Conservation (phyloP, 2,888 invertebrate genomes). For the Apoda limacodes region DNA sequence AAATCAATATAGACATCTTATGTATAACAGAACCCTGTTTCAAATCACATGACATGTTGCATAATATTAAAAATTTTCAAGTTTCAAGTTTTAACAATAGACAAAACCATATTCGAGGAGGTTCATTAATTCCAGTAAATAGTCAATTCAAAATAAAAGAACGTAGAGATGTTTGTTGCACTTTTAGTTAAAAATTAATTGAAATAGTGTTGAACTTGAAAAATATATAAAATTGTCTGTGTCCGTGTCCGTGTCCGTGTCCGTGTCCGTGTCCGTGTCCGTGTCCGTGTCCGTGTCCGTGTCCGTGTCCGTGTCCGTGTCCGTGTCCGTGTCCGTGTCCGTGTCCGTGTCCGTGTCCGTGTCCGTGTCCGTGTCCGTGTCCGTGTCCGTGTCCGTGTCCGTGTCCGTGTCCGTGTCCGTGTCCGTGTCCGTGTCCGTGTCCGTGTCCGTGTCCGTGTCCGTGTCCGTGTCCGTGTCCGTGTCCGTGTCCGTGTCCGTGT, state of each 20-base stretch:
- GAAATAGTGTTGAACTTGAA: too few relatives aligned
- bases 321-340: constrained; percentile 10
- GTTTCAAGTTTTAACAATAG: too few relatives aligned
- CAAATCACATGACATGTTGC: too few relatives aligned
- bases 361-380: constrained; percentile 11
- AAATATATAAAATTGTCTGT: not conserved
- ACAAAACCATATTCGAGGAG: too few relatives aligned
- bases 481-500: not conserved
- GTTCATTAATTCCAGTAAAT: too few relatives aligned
- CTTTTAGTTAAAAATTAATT: too few relatives aligned
- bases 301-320: constrained; percentile 2
- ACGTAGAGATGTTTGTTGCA: too few relatives aligned
- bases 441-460: constrained; percentile 12
- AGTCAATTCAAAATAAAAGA: too few relatives aligned
- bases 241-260: not conserved
- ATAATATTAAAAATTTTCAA: too few relatives aligned
- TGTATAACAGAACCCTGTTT: too few relatives aligned
- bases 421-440: constrained; percentile 12
- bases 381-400: constrained; percentile 11
- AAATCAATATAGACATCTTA: too few relatives aligned
- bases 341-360: constrained; percentile 11
- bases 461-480: constrained; percentile 7
- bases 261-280: not conserved
- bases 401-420: constrained; percentile 11
- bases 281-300: not conserved